Conservation (phyloP, 2,888 invertebrate genomes). For the Machimus rusticus region DNA sequence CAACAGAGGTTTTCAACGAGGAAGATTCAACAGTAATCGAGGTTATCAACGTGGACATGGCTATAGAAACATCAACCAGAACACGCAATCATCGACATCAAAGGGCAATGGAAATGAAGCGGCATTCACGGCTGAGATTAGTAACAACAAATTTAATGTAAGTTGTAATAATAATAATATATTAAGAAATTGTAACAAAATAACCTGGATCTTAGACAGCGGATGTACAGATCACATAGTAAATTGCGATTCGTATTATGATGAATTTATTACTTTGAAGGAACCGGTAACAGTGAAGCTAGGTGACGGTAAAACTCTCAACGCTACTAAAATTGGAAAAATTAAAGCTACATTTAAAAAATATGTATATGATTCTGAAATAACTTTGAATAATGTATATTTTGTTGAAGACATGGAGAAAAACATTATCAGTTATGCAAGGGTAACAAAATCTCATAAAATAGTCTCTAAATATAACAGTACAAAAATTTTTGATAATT, state of each 20-base stretch:
- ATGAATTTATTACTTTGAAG: slow-evolving; percentile 2
- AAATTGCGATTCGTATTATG: slow-evolving; percentile 33
- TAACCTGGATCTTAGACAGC: slow-evolving; percentile 36
- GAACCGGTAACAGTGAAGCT: slow-evolving; percentile 34
- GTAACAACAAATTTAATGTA: no score
- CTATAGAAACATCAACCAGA: no score
- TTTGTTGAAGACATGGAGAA: neutral
- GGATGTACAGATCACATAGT: slow-evolving; percentile 44
- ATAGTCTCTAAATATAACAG: neutral
- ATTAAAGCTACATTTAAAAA: slow-evolving; percentile 7
- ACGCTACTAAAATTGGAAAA: slow-evolving; percentile 37
- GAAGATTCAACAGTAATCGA: no score
- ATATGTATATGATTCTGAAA: neutral
- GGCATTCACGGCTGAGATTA: no score
- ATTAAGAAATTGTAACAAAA: no score
- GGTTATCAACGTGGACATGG: no score
- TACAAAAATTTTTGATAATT: neutral
- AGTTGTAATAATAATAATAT: no score
- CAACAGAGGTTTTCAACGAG: no score
- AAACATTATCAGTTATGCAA: neutral
- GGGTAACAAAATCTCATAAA: neutral
- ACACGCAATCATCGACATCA: no score
- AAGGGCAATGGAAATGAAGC: no score
- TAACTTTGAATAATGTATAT: neutral
- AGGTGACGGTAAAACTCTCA: slow-evolving; percentile 25